Evolutionary conservation across 2,113 vertebrate genomes (phyloP), one percentile per base, ranked within the genome.

Genomic region (Rhinichthys klamathensis): DNA sequence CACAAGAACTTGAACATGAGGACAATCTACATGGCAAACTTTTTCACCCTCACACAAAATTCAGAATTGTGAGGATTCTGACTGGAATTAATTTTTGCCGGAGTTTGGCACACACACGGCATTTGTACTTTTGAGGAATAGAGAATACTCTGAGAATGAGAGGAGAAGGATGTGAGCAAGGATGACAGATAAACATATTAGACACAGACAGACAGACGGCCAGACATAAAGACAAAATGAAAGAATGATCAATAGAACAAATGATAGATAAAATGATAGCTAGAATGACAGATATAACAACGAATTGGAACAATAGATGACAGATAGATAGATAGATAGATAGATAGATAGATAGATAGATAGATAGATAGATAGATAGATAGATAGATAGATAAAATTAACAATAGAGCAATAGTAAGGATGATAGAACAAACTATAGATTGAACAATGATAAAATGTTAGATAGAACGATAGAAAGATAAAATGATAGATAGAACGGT

Each of bases 61-160:
- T 49, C 46, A 12, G 13, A 1, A 49, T 49, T 49, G 46, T 41
- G 8, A 41, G 8, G 41, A 41, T 9, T 41, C 41, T 41, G 41
- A 9, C 1, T 7, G 6, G 35, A 7, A 38, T 38, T 8, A 8
- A 41, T 41, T 85, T 51, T 80, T 80, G 54, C 51, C 25, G 11
- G 49, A 85, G 75, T 85, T 72, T 70, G 60, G 78, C 85, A 82
- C 23, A 51, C 44, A 54, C 15, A 35, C 82, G 80, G 70, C 80
- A 49, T 58, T 75, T 82, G 15, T 35, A 60, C 70, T 27, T 72
- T 58, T 72, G 49, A 49, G 80, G 30, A 72, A 41, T 0, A 51
- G 30, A 30, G 7, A 82, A 41, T 46, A 61, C 80, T 69, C 56
- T 49, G 79, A 82, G 79, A 82, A 51, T 23, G 65, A 58, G 21